These are phyloP conservation scores for Callimico goeldii DNA, from an alignment of 2,797 vertebrate genomes.

Conservation along the genomic window DNA sequence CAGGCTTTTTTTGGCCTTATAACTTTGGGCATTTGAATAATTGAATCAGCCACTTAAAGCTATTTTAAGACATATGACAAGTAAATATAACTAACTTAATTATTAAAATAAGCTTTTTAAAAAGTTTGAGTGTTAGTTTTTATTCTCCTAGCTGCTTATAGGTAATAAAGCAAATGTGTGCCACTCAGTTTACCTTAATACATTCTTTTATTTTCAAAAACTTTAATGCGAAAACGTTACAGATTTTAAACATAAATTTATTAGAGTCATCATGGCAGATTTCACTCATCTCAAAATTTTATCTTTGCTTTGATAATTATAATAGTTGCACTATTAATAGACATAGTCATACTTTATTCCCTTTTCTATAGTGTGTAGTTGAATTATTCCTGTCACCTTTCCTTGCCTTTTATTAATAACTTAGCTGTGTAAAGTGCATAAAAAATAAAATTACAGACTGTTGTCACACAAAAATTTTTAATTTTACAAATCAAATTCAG, in stretches of 20 bases:
- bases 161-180: background rate
- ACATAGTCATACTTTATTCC: background rate
- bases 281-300: background rate
- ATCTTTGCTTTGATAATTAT: background rate
- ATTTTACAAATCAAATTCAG: background rate
- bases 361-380: background rate
- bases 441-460: conserved; percentile 13
- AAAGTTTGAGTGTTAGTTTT: conserved; percentile 10
- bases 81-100: background rate
- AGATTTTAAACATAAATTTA: background rate
- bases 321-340: background rate
- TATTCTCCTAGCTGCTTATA: background rate
- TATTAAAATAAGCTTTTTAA: conserved; percentile 21
- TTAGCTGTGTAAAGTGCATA: background rate
- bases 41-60: background rate
- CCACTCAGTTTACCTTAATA: background rate
- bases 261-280: background rate
- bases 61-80: conserved; percentile 36
- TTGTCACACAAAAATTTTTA: background rate
- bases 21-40: background rate
- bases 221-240: background rate
- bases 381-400: background rate
- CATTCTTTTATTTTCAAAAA: conserved; percentile 3
- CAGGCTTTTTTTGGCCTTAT: background rate
- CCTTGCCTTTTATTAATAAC: background rate